Base-by-base conservation (phyloP, 2,888 invertebrate species). In the Liodrosophila aerea region DNA sequence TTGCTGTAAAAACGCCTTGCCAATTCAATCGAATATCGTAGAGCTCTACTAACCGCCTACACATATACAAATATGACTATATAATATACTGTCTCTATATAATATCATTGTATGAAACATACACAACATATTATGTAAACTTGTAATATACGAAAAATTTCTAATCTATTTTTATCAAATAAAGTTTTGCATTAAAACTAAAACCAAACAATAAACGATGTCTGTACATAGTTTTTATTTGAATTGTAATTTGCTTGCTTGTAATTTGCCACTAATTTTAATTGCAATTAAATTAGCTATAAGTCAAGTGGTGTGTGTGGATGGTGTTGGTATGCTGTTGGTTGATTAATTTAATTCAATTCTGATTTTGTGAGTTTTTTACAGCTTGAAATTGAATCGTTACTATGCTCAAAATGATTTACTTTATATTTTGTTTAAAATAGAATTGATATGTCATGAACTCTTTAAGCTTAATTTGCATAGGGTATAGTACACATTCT, bases 121-220 rank as follows among this genome's bases (percentile, higher is more conserved):
- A 66, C 64, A 61, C 72, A 73, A 61, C 72, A 73, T 50, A 61
- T 64, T 69, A 60, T 75, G 60, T 71, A 44, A 75, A 76, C 69
- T 52, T 76, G 68, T 80, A 71, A 76, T 56, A 68, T 65, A 68
- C 46, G 27, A 33, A 33, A n/a, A 30, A 53, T 30, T 40, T 58
- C 44, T 50, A 56, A 67, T 57, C 68, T 44, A 64, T 70, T 60
- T 62, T 64, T 75, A 56, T 49, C 44, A 66, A 83, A 84, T 84
- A 80, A 83, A 76, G 69, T 70, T 65, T 76, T 78, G 74, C 74
- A 64, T 64, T 61, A 63, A 65, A 76, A 74, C 74, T 72, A 65
- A 60, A 64, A 43, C 9, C 46, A 53, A 43, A n/a, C 16, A 22
- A 22, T 22, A 22, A 22, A 22, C 22, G 22, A 22, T 22, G 2